Conservation (phyloP, 2,797 vertebrate genomes). For the Sebastes diaconus region DNA sequence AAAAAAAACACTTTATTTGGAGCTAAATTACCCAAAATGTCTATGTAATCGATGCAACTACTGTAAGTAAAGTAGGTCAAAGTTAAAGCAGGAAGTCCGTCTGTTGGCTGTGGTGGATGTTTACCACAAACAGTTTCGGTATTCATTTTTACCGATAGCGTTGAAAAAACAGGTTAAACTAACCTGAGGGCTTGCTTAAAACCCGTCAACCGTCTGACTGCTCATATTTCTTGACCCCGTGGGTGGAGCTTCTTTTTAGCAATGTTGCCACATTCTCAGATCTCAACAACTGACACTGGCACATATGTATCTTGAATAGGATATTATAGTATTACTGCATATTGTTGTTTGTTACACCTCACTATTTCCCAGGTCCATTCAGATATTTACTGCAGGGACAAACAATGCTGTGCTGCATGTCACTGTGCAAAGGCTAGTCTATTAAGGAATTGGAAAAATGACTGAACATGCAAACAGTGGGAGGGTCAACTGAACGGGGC, state of each 20-base stretch:
- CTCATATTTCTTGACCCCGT: fast-evolving
- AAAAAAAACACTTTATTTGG: background rate
- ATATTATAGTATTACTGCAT: background rate
- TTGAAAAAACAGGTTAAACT: background rate
- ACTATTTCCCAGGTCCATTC: background rate
- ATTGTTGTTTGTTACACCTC: background rate
- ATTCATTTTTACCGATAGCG: fast-evolving
- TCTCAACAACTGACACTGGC: background rate
- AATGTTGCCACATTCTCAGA: background rate
- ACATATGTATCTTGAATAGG: no score
- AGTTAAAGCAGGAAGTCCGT: background rate
- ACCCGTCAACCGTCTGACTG: background rate
- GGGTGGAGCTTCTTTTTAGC: background rate
- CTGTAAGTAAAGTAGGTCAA: background rate
- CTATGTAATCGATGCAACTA: background rate
- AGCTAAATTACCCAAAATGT: background rate
- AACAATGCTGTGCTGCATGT: background rate
- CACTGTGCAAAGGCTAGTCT: background rate
- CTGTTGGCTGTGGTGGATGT: background rate
- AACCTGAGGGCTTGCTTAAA: background rate
- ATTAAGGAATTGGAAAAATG: conserved; percentile 21
- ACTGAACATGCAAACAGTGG: conserved; percentile 46
- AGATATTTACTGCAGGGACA: background rate
- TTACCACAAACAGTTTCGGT: background rate
- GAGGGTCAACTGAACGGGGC: conserved; percentile 28